Conservation (phyloP, 2,888 invertebrate species). For the Agrotis ipsilon region DNA sequence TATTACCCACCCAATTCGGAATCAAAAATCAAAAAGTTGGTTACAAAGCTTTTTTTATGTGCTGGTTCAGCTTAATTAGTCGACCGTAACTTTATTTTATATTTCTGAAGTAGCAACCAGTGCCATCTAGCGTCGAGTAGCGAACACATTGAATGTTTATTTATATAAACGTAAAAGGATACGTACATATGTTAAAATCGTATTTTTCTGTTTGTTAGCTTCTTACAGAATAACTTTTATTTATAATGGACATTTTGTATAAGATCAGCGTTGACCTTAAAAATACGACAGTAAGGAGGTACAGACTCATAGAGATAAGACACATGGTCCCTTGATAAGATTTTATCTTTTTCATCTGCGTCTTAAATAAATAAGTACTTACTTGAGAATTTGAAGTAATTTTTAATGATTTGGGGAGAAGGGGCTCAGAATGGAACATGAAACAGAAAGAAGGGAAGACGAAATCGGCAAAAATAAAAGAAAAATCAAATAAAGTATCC, state of each 20-base stretch:
- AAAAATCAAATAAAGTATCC: background rate
- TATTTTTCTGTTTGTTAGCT: background rate
- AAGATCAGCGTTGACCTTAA: slow-evolving; percentile 19
- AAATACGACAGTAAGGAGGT: background rate
- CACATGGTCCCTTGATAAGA: slow-evolving; percentile 32
- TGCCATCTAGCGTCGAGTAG: slow-evolving; percentile 77
- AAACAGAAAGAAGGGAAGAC: background rate
- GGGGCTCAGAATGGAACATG: background rate
- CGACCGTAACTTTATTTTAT: background rate
- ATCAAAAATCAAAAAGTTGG: background rate
- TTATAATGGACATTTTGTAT: background rate
- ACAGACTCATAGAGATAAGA: slow-evolving; percentile 25
- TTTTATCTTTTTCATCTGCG: slow-evolving; percentile 41
- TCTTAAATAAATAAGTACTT: slow-evolving; percentile 7
- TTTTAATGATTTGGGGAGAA: slow-evolving; percentile 6
- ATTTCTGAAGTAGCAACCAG: slow-evolving; percentile 6
- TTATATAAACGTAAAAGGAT: background rate
- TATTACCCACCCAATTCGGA: no score
- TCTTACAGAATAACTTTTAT: background rate
- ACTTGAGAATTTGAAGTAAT: background rate
- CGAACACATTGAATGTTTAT: slow-evolving; percentile 13
- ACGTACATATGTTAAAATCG: no score
- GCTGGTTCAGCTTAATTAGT: background rate
- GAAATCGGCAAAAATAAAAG: background rate
- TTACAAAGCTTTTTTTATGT: background rate